These are phyloP conservation scores for Volucella bombylans DNA, from an alignment of 2,888 invertebrate genomes.

Conservation along the genomic window DNA sequence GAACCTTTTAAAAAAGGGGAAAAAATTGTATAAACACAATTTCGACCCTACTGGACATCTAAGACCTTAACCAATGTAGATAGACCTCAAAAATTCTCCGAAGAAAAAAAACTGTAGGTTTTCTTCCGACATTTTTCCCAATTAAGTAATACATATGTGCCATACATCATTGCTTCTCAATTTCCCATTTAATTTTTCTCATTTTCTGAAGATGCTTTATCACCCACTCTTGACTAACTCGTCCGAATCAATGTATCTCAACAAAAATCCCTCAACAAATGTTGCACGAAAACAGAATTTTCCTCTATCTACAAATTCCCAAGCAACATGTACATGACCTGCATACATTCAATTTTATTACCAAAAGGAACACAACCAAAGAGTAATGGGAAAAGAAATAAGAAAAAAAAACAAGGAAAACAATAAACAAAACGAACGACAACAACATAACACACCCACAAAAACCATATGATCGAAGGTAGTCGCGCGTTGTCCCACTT, in stretches of 20 bases:
- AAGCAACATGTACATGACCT: slow-evolving; percentile 67
- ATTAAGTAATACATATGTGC: no score
- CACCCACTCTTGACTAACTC: no score
- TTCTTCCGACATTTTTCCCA: no score
- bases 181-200: no score
- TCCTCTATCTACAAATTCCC: not conserved
- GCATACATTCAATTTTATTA: slow-evolving; percentile 56
- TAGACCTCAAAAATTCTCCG: no score
- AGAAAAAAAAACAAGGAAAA: slow-evolving; percentile 4
- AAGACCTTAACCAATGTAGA: no score
- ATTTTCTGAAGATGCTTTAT: no score
- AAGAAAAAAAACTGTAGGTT: no score
- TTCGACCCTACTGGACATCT: no score
- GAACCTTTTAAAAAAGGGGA: no score
- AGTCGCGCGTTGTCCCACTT: slow-evolving; percentile 9
- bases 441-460: slow-evolving; percentile 67
- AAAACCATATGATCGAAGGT: slow-evolving; percentile 59
- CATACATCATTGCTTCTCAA: no score
- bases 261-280: slow-evolving; percentile 1
- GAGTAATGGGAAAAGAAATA: not conserved
- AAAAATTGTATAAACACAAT: no score
- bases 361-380: slow-evolving; percentile 34
- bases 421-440: slow-evolving; percentile 11
- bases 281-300: slow-evolving; percentile 22
- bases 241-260: not conserved